Conservation (phyloP, 2,888 invertebrate genomes). For the Aelia acuminata region DNA sequence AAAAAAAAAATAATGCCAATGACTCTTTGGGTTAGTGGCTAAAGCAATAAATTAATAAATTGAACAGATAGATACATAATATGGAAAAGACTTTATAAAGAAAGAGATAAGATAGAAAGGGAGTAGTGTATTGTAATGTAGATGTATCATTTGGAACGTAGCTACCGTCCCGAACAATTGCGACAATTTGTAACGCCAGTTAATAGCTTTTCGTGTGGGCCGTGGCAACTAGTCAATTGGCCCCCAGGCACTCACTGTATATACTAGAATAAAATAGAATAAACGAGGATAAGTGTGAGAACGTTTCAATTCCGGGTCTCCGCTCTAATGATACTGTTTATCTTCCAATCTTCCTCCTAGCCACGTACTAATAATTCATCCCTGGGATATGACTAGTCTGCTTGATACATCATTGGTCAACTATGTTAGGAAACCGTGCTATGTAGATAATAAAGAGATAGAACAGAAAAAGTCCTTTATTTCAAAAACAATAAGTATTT, state of each 20-base stretch:
- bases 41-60: too few relatives aligned
- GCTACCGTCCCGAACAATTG: constrained; percentile 11
- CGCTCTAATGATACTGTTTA: neutral
- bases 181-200: constrained; percentile 40
- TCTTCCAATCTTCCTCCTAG: neutral
- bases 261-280: constrained; percentile 41
- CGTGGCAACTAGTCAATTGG: constrained; percentile 19
- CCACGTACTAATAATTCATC: neutral
- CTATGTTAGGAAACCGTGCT: too few relatives aligned
- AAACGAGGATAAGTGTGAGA: constrained; percentile 29
- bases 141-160: neutral
- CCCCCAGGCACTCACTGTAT: constrained; percentile 7
- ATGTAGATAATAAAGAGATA: too few relatives aligned
- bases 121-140: neutral
- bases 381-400: neutral
- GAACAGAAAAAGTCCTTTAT: too few relatives aligned
- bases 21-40: too few relatives aligned
- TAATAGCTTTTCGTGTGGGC: constrained; percentile 23
- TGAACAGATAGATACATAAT: neutral
- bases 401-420: neutral
- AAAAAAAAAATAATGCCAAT: too few relatives aligned
- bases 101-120: neutral
- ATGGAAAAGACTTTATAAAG: neutral
- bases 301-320: constrained; percentile 1
- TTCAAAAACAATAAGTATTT: too few relatives aligned